Evolutionary conservation across 2,888 invertebrate species (phyloP), one percentile per base, ranked within the genome.

Genomic region (Deilephila elpenor): DNA sequence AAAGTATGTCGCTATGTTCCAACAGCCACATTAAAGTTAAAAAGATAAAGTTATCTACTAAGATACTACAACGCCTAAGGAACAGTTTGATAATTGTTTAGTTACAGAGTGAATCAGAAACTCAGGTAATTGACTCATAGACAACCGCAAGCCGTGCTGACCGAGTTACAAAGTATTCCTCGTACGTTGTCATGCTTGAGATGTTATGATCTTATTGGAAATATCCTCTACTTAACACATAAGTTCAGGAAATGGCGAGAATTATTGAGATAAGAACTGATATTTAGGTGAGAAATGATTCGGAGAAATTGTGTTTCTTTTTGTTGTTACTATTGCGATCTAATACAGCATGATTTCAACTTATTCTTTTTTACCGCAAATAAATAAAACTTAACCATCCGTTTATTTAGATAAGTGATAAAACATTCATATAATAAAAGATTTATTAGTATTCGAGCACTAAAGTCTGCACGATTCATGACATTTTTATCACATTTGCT

Each of bases 41-140:
- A 67, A 20, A 67, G 67, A 51, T 51, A 56, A 56, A 67, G 17
- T 25, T 67, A 51, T 51, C 51, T 44, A 44, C 44, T 25, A 25
- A 44, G 67, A 67, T 51, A 64, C 64, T 44, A 32, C 72, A 62
- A 44, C 67, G 25, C 51, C 29, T 64, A 64, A 62, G 51, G 70
- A 72, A 32, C 64, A 14, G 17, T 34, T 71, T 59, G 72, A 34
- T 73, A 73, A 73, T 73, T 67, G 79, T 76, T 83, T 81, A 79
- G 77, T 79, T 82, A 78, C 73, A 74, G 81, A 67, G 37, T 89
- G 89, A 90, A 78, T 91, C 89, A 89, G 83, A 81, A 76, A 71
- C 75, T 80, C 83, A 80, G 83, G 76, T 78, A 71, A 82, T 84
- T 89, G 90, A 90, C 81, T 91, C 88, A 87, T 76, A 77, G 79